phyloP scores from a whole-genome alignment of 2,797 vertebrate genomes.

The Pangasius djambal region DNA sequence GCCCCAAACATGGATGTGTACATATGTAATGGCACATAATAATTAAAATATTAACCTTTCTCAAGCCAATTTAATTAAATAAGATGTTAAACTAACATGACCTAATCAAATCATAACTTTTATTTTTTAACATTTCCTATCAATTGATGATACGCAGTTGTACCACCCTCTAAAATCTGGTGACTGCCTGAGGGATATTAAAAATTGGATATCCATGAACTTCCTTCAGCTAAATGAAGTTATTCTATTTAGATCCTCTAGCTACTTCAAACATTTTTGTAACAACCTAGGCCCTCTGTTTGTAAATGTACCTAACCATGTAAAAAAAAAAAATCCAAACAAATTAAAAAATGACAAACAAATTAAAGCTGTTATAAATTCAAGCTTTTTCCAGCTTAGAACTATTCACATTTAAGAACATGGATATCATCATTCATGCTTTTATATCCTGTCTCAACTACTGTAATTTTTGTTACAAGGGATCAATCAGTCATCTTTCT shows the following conservation, averaged over 20 bases:
- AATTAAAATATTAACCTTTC: too few species aligned
- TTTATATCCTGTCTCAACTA: neutral
- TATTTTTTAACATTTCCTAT: too few species aligned
- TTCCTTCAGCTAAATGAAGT: slow-evolving; percentile 10
- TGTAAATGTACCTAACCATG: neutral
- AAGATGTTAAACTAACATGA: too few species aligned
- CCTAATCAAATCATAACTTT: too few species aligned
- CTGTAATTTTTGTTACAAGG: neutral
- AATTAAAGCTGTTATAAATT: neutral
- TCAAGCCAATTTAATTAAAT: too few species aligned
- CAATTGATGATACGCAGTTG: too few species aligned
- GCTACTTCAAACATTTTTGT: neutral
- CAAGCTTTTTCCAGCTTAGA: neutral
- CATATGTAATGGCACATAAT: too few species aligned
- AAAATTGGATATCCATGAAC: neutral
- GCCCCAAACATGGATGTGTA: too few species aligned
- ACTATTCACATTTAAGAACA: neutral
- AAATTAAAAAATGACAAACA: neutral
- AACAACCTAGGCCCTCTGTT: neutral
- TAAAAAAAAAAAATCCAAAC: too few species aligned
- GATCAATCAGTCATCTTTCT: neutral
- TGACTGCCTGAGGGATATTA: neutral
- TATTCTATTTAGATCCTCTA: too few species aligned
- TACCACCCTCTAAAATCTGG: too few species aligned
- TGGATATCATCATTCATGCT: neutral